These are phyloP conservation scores for Pararge aegeria DNA, from an alignment of 1,140 invertebrate genomes.

Conservation along the genomic window DNA sequence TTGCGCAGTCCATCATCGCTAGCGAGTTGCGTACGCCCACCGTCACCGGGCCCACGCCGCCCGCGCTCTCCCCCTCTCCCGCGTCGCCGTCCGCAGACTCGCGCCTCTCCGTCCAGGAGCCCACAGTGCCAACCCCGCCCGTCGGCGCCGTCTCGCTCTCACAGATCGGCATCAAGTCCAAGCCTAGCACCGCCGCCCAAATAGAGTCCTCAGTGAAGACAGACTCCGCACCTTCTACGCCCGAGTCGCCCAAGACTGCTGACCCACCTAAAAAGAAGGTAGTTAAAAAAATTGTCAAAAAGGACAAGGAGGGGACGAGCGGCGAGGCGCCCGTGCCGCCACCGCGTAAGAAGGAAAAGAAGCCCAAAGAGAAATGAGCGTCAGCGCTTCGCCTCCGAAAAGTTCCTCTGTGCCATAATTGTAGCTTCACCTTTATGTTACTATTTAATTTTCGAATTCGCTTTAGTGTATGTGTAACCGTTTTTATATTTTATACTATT, in stretches of 20 bases:
- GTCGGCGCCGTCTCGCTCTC: constrained; percentile 65
- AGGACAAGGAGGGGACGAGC: constrained; percentile 62
- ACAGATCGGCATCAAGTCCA: constrained; percentile 69
- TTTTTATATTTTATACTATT: constrained; percentile 50
- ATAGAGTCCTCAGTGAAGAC: constrained; percentile 57
- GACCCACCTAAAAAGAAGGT: constrained; percentile 67
- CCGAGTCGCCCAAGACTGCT: constrained; percentile 21
- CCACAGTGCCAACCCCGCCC: constrained; percentile 64
- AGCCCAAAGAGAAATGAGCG: constrained; percentile 75
- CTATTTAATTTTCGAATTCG: constrained; percentile 64
- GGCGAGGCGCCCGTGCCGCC: constrained; percentile 73
- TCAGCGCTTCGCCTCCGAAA: constrained; percentile 42
- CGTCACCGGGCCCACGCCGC: constrained; percentile 53
- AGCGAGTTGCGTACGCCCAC: constrained; percentile 64
- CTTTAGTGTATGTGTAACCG: constrained; percentile 67
- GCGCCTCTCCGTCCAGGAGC: constrained; percentile 53
- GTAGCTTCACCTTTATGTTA: constrained; percentile 59
- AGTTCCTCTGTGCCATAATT: constrained; percentile 75
- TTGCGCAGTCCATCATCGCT: constrained; percentile 73
- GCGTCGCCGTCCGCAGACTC: constrained; percentile 35
- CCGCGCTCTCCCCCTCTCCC: constrained; percentile 27
- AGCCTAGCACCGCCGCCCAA: constrained; percentile 52
- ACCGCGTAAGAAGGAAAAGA: constrained; percentile 79
- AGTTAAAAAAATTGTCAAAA: constrained; percentile 68
- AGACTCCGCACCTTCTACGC: constrained; percentile 29